Conservation (phyloP, 2,888 invertebrate species). For the Drosophila eohydei region DNA sequence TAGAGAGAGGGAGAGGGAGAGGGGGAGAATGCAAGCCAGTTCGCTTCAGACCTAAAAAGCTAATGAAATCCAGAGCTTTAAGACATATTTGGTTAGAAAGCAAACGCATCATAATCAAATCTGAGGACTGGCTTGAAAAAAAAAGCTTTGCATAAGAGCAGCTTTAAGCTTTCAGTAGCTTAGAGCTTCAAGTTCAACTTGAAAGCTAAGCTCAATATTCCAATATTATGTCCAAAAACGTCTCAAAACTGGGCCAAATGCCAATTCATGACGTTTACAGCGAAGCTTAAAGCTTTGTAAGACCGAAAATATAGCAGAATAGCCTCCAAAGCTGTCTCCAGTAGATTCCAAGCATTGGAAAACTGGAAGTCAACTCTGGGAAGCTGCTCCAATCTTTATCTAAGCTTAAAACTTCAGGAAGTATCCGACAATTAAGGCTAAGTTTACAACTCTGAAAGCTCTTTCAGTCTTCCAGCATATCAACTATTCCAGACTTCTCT, state of each 20-base stretch:
- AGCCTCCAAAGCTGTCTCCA: background rate
- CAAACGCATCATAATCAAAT: background rate
- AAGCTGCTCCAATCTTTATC: background rate
- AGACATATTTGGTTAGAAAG: background rate
- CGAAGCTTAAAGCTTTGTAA: too few relatives aligned
- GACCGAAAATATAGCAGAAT: too few relatives aligned
- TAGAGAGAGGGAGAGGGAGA: background rate
- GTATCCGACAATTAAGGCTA: background rate
- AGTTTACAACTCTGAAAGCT: background rate
- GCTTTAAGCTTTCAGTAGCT: background rate
- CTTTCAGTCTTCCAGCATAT: background rate
- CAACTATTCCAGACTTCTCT: background rate
- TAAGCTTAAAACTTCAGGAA: background rate
- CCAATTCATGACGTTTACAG: too few relatives aligned
- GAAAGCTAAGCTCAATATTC: too few relatives aligned
- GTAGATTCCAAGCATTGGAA: background rate
- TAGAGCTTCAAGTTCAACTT: too few relatives aligned
- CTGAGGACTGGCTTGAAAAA: background rate
- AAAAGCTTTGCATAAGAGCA: background rate
- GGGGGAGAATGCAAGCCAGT: conserved; percentile 16
- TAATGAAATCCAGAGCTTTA: background rate
- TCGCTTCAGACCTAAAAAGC: background rate
- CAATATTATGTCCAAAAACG: too few relatives aligned
- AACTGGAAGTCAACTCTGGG: background rate
- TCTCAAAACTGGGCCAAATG: too few relatives aligned